phyloP scores from a whole-genome alignment of 1,140 invertebrate genomes.

The Oreohelix idahoensis region DNA sequence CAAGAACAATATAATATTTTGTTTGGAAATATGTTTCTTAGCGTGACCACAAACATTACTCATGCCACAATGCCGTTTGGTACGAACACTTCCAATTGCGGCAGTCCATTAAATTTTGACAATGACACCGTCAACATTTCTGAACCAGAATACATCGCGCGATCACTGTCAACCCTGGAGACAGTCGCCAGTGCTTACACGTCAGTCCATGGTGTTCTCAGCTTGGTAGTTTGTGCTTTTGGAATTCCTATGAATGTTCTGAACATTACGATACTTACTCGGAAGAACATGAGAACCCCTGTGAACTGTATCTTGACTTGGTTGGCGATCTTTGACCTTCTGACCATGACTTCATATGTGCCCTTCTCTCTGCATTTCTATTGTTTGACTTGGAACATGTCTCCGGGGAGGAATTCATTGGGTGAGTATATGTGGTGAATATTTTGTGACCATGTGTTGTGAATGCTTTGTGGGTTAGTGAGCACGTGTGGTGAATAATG shows the following conservation, averaged over 20 bases:
- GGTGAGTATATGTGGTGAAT: constrained; percentile 5
- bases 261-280: constrained; percentile 90
- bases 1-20: too few species aligned
- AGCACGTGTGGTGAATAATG: too few species aligned
- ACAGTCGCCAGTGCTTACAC: constrained; percentile 66
- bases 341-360: constrained; percentile 90
- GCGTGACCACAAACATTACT: too few species aligned
- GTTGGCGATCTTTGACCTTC: constrained; percentile 86
- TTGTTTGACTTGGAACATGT: constrained; percentile 40
- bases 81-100: too few species aligned
- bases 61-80: too few species aligned
- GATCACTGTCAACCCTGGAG: constrained; percentile 40
- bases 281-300: constrained; percentile 86
- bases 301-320: constrained; percentile 89
- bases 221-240: constrained; percentile 85
- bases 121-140: too few species aligned
- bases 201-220: constrained; percentile 81
- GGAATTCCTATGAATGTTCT: constrained; percentile 90
- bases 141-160: too few species aligned
- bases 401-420: constrained; percentile 4
- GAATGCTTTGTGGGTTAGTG: background rate
- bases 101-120: too few species aligned
- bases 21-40: too few species aligned
- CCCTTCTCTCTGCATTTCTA: constrained; percentile 83
- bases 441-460: too few species aligned